Base-by-base conservation (phyloP, 37 sponge, comb jelly and placozoan genomes). In the Aplysina aerophoba region DNA sequence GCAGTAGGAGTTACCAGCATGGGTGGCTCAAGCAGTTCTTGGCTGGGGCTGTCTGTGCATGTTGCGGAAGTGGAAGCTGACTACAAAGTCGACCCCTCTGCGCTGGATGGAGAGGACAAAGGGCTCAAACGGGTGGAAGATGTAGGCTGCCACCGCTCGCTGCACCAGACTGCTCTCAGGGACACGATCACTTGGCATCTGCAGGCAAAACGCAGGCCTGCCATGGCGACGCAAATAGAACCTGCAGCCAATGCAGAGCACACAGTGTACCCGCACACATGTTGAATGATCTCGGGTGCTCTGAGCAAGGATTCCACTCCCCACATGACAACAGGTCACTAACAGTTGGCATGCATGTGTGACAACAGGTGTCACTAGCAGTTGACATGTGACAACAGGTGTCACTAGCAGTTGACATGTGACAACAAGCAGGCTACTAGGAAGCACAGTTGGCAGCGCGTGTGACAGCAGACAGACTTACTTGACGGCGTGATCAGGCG, bases 71-170 rank as follows among this genome's bases (percentile, higher is more conserved):
- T 97, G 94, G 40, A 97, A 90, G 74, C 83, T 89, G 24, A 97
- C 95, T 37, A 90, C 75, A 59, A 84, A 93, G 59, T 95, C 94
- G 0, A 39, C 27, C 21, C 40, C 55, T 80, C 81, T 85, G 62
- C 93, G 88, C 75, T 97, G 95, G 17, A 97, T 94, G 61, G 97
- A 97, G 35, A 97, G 88, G 62, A 91, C 74, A 84, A 97, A 97
- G 15, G 97, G 97, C 36, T 97, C 95, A 59, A 69, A 85, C 27
- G 97, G 97, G 59, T 97, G 97, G 85, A 95, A 97, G 59, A 94
- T 97, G 91, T 86, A 97, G 25, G 95, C 97, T 16, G 92, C 91
- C 21, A 97, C 86, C 20, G 88, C 61, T 37, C 94, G 80, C 21
- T 71, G 73, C 20, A 44, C 50, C 50, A 44, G 8, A 8, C 6